Percentiles rank a stretch among this genome's conserved stretches.
These are phyloP conservation scores for Nasonia vitripennis DNA, from an alignment of 1,140 invertebrate species.

Conservation along the genomic window DNA sequence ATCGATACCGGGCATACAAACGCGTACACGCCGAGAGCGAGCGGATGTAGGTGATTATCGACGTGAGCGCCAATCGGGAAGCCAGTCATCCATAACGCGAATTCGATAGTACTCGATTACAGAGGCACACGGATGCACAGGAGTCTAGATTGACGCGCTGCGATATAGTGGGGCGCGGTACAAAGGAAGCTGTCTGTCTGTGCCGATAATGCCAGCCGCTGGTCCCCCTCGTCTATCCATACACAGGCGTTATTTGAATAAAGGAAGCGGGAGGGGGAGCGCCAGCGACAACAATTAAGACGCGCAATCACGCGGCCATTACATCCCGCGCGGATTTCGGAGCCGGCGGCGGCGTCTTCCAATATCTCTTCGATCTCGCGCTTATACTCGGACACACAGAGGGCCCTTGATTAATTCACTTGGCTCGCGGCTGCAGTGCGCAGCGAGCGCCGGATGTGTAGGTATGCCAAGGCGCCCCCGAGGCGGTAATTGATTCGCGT, in stretches of 20 bases:
- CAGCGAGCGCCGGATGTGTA: constrained; percentile 47
- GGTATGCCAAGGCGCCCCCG: constrained; percentile 60
- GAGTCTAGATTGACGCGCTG: background rate
- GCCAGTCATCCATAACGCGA: background rate
- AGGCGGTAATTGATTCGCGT: constrained; percentile 72
- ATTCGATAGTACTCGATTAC: background rate
- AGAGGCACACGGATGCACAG: background rate
- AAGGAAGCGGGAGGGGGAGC: background rate
- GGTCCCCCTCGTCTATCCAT: background rate
- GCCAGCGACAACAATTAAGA: background rate
- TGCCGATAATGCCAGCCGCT: background rate
- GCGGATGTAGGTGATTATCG: background rate
- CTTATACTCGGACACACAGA: too few species aligned
- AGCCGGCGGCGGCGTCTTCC: too few species aligned
- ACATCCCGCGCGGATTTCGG: constrained; percentile 3
- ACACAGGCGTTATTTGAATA: constrained; percentile 1
- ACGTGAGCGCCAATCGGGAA: background rate
- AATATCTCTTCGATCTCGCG: background rate
- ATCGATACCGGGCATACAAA: too few species aligned
- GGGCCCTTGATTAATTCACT: constrained; percentile 70
- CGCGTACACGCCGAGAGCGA: background rate
- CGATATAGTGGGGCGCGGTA: background rate
- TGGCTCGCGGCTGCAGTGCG: constrained; percentile 51
- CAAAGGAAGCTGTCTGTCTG: background rate
- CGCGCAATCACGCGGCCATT: constrained; percentile 1